These are phyloP conservation scores for Eudyptes chrysolophus DNA, from an alignment of 2,113 vertebrate genomes.

Conservation along the genomic window DNA sequence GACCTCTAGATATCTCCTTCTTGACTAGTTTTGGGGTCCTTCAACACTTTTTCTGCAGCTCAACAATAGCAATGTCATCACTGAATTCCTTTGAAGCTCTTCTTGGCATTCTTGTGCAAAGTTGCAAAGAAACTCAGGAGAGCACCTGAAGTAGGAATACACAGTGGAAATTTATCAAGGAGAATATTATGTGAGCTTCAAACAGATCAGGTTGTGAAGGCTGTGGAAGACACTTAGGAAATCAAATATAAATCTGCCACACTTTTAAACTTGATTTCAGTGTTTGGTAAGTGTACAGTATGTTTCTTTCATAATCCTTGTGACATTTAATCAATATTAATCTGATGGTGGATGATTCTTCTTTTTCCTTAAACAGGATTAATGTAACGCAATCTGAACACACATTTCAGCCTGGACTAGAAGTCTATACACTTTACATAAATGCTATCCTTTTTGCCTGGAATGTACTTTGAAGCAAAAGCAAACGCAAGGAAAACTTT, in stretches of 20 bases:
- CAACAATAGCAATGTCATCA: constrained; percentile 4
- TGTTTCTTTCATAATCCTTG: constrained; percentile 63
- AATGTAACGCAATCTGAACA: constrained; percentile 55
- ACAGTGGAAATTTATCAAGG: constrained; percentile 44
- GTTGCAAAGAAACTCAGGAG: constrained; percentile 20
- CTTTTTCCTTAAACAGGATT: constrained; percentile 69
- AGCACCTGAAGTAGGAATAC: constrained; percentile 45
- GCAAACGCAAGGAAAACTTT: constrained; percentile 53
- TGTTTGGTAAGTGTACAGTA: constrained; percentile 59
- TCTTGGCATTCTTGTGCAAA: background rate
- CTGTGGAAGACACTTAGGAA: constrained; percentile 8
- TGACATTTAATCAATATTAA: constrained; percentile 76
- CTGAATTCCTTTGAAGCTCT: constrained; percentile 5
- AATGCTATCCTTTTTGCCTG: constrained; percentile 54
- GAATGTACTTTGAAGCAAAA: constrained; percentile 44
- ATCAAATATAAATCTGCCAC: constrained; percentile 62
- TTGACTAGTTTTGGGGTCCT: background rate
- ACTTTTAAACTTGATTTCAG: constrained; percentile 55
- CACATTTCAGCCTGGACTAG: constrained; percentile 48
- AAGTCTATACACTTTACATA: constrained; percentile 65
- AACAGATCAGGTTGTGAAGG: constrained; percentile 55
- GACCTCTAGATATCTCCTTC: constrained; percentile 11
- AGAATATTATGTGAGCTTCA: constrained; percentile 43
- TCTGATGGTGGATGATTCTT: constrained; percentile 64
- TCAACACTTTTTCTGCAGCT: background rate